Evolutionary conservation across 2,797 vertebrate species (phyloP).

Genomic region (Eospalax fontanierii): DNA sequence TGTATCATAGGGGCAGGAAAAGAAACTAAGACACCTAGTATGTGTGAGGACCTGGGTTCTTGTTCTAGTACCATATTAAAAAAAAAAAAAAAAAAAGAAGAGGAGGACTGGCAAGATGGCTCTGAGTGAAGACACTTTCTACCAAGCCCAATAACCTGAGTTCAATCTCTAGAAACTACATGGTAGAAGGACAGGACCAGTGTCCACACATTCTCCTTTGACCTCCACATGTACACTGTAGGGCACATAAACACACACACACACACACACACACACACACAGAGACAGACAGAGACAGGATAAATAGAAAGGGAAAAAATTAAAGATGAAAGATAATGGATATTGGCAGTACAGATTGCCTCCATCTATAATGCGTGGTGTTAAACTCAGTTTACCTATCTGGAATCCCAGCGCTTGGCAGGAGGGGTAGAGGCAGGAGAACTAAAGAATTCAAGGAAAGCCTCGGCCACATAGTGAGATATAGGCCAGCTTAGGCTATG

Average conservation of each 20-base stretch:
- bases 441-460: not conserved
- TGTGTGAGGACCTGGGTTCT: not conserved
- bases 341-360: not conserved
- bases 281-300: no score
- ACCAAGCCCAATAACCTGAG: not conserved
- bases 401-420: not conserved
- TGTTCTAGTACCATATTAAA: not conserved
- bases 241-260: not conserved
- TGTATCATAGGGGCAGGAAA: not conserved
- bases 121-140: not conserved
- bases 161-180: no score
- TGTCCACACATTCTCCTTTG: not conserved
- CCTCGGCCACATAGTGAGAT: not conserved
- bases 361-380: not conserved
- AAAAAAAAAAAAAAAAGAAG: not conserved
- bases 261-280: not conserved
- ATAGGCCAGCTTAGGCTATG: not conserved
- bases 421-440: no score
- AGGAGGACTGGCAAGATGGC: not conserved
- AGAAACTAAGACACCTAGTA: not conserved
- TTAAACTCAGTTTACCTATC: not conserved
- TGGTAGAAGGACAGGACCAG: not conserved
- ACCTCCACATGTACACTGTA: not conserved
- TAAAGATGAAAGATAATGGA: not conserved
- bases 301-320: not conserved